Conservation (phyloP, 2,113 vertebrate species). For the Menidia beryllina region DNA sequence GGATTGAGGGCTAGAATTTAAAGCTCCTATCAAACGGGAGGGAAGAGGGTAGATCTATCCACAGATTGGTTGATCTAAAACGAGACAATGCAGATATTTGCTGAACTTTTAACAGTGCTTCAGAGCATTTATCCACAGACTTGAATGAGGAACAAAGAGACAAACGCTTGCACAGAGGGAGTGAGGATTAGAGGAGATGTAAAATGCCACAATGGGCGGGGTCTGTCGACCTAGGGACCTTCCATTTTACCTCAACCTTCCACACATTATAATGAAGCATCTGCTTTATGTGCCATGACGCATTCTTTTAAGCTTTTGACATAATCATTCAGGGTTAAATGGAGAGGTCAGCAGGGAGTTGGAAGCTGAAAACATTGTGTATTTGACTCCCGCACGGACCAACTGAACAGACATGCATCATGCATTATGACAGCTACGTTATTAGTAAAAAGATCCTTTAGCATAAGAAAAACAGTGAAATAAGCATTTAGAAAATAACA, state of each 20-base stretch:
- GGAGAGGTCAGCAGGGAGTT: constrained; percentile 26
- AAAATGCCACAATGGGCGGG: constrained; percentile 40
- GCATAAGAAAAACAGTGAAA: no score
- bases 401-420: no score
- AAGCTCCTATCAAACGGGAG: no score
- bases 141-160: constrained; percentile 26
- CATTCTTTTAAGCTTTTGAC: constrained; percentile 32
- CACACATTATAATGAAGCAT: constrained; percentile 16
- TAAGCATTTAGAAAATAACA: no score
- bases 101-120: constrained; percentile 57
- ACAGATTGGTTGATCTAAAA: constrained; percentile 23
- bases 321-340: constrained; percentile 37
- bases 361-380: constrained; percentile 10
- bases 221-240: constrained; percentile 32
- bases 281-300: constrained; percentile 37
- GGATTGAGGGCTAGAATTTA: no score
- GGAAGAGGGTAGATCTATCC: background rate
- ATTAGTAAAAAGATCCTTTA: background rate
- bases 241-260: background rate
- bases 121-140: constrained; percentile 36
- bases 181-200: constrained; percentile 25
- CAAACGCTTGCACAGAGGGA: background rate
- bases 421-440: background rate
- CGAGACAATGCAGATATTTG: constrained; percentile 36
- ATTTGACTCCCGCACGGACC: no score